Evolutionary conservation across 2,888 invertebrate genomes (phyloP), one percentile per base, ranked within the genome.

Genomic region (Hyalella azteca): DNA sequence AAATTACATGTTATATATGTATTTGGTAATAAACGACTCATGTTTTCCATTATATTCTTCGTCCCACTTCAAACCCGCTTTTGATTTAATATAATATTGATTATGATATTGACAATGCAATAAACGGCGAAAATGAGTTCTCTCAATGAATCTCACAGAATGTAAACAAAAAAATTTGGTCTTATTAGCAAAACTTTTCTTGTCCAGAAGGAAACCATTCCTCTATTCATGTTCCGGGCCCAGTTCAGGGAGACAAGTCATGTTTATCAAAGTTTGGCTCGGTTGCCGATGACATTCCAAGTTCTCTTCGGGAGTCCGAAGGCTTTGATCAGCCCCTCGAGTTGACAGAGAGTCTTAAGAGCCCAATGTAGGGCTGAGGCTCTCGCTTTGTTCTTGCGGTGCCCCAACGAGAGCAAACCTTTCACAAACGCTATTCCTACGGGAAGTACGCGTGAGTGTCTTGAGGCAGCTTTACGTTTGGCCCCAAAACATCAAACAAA

Each of bases 401-500:
- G 15, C 66, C 66, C 32, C n/a, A n/a, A 5, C 19, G 5, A n/a
- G 39, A 66, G 36, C 66, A 7, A 32, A 11, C 39, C 66, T 66
- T 36, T 36, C 26, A 19, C 66, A 36, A 36, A 66, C 36, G 66
- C 66, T 66, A 66, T 66, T 66, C 66, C 66, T 66, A 66, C 36
- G 66, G 39, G 11, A 29, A 13, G 36, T 36, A 36, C 11, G 26
- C 22, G 29, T 22, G 39, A 73, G 73, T 73, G 40, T 73, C 75
- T 39, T 9, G 75, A 75, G 75, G 36, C 29, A 29, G 75, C 45
- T 45, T 40, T 29, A 26, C 40, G n/a, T n/a, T n/a, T n/a, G 41
- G 41, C 45, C 75, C 45, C 22, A 41, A 75, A 75, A 75, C 41
- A 75, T 75, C 75, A 75, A 75, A 45, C 41, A 75, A 75, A 75